Percentiles rank a stretch among this genome's conserved stretches.
phyloP scores from a whole-genome alignment of 30 jellyfish, hydroid and myxozoan genomes.

The Turritopsis dohrnii region DNA sequence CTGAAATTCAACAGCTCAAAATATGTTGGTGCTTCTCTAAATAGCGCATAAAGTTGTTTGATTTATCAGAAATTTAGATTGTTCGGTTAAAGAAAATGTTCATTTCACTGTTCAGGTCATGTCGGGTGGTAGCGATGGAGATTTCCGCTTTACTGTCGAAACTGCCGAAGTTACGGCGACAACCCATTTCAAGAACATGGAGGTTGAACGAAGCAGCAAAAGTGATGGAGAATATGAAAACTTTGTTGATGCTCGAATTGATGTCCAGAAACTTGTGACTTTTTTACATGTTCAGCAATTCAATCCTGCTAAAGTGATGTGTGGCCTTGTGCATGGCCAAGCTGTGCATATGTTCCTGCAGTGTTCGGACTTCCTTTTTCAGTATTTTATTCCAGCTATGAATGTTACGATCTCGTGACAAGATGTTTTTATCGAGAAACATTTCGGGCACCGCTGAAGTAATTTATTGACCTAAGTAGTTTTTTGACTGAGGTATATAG shows the following conservation, averaged over 20 bases:
- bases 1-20: too few relatives aligned
- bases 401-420: slow-evolving; percentile 18
- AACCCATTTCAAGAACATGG: slow-evolving; percentile 64
- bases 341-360: slow-evolving; percentile 56
- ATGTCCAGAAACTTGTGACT: slow-evolving; percentile 57
- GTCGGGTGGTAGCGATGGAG: slow-evolving; percentile 63
- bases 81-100: background rate
- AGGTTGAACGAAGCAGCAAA: slow-evolving; percentile 24
- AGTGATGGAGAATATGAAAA: slow-evolving; percentile 30
- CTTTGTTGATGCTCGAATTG: slow-evolving; percentile 77
- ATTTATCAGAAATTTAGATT: background rate
- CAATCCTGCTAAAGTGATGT: slow-evolving; percentile 34
- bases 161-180: slow-evolving; percentile 84
- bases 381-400: slow-evolving; percentile 63
- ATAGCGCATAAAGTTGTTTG: background rate
- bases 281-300: slow-evolving; percentile 79
- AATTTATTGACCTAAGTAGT: too few relatives aligned
- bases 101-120: slow-evolving; percentile 39
- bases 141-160: slow-evolving; percentile 56
- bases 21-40: background rate
- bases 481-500: too few relatives aligned
- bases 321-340: slow-evolving; percentile 66
- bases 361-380: slow-evolving; percentile 48
- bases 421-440: background rate
- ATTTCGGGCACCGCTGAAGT: too few relatives aligned